A percentile compares a stretch with the other conserved stretches of the same genome.
phyloP scores from a whole-genome alignment of 2,797 vertebrate genomes.

The Amblyopsis hoosieri region DNA sequence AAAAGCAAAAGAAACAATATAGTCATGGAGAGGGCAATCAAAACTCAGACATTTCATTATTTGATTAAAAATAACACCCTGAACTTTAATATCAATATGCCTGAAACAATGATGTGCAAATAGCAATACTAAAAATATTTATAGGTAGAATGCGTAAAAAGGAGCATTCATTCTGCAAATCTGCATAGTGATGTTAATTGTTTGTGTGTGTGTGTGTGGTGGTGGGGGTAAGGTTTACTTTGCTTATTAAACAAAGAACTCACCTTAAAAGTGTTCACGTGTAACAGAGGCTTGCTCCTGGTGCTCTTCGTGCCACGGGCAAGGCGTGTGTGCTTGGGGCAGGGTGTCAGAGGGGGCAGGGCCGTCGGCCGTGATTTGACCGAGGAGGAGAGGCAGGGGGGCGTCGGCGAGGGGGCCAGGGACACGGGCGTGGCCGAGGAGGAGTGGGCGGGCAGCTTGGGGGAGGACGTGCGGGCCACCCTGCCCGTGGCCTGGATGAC shows the following conservation, averaged over 20 bases:
- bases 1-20: slow-evolving; percentile 55
- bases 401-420: slow-evolving; percentile 40
- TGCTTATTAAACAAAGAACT: slow-evolving; percentile 27
- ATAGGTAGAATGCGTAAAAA: background rate
- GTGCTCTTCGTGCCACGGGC: slow-evolving; percentile 75
- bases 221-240: too few species aligned
- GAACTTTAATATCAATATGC: slow-evolving; percentile 39
- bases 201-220: too few species aligned
- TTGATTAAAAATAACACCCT: slow-evolving; percentile 24
- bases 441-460: slow-evolving; percentile 19
- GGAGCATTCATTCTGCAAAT: too few species aligned
- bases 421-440: slow-evolving; percentile 24
- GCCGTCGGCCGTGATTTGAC: slow-evolving; percentile 22
- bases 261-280: slow-evolving; percentile 79
- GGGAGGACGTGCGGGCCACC: slow-evolving; percentile 76
- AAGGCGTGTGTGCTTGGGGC: slow-evolving; percentile 29
- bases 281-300: slow-evolving; percentile 74
- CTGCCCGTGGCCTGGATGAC: slow-evolving; percentile 91
- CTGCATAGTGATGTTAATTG: background rate
- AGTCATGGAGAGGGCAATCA: slow-evolving; percentile 52
- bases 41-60: slow-evolving; percentile 45
- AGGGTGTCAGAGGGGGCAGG: slow-evolving; percentile 19
- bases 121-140: slow-evolving; percentile 18
- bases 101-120: slow-evolving; percentile 35
- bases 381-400: slow-evolving; percentile 23